A percentile compares a stretch with the other conserved stretches of the same genome.
These are phyloP conservation scores for Lithobates pipiens DNA, from an alignment of 2,797 vertebrate species.

Conservation along the genomic window DNA sequence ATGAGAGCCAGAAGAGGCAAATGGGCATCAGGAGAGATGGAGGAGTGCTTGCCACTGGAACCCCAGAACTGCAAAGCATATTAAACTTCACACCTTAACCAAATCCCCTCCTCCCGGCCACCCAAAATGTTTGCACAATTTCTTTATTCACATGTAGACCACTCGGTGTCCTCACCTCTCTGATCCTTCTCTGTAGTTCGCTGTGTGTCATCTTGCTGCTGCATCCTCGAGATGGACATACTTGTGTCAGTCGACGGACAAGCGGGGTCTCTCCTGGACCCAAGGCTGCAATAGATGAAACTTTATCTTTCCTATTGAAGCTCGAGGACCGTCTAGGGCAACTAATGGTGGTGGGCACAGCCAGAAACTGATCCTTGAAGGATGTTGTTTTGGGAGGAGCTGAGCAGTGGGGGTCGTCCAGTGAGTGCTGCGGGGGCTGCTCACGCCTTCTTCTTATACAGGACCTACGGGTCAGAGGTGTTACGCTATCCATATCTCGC, in stretches of 20 bases:
- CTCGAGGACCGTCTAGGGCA: slow-evolving; percentile 6
- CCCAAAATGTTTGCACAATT: background rate
- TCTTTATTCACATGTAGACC: no score
- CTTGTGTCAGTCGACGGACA: no score
- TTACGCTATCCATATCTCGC: slow-evolving; percentile 62
- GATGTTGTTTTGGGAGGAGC: slow-evolving; percentile 24
- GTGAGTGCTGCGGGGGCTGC: background rate
- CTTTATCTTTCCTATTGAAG: slow-evolving; percentile 14
- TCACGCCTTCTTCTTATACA: slow-evolving; percentile 44
- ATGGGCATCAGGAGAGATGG: no score
- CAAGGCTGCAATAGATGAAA: slow-evolving; percentile 22
- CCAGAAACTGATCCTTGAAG: slow-evolving; percentile 14
- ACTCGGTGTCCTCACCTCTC: slow-evolving; percentile 58
- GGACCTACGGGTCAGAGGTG: background rate
- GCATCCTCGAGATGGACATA: background rate
- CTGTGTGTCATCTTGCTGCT: slow-evolving; percentile 49
- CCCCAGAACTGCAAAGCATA: no score
- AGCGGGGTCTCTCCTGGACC: background rate
- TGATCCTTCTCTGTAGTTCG: slow-evolving; percentile 63
- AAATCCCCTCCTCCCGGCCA: no score
- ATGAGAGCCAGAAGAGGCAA: no score
- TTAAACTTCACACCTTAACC: no score
- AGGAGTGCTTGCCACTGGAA: no score
- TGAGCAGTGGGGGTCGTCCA: slow-evolving; percentile 22
- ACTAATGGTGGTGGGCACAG: slow-evolving; percentile 43